Evolutionary conservation across 2,888 invertebrate genomes (phyloP).

Genomic region (Idaea aversata): DNA sequence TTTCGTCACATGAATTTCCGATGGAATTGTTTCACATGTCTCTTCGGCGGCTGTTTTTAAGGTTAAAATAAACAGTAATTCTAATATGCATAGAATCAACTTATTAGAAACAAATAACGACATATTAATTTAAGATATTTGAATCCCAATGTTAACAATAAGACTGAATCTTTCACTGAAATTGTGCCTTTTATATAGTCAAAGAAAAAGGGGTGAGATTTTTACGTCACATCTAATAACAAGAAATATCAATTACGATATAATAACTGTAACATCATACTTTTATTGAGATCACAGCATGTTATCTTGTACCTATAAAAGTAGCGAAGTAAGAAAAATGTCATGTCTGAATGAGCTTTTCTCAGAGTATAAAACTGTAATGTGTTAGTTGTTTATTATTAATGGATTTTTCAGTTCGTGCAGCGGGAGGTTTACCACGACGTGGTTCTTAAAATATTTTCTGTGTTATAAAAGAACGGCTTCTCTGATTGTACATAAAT

Average conservation of each 20-base stretch:
- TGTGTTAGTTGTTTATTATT: not conserved
- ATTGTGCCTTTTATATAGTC: constrained; percentile 18
- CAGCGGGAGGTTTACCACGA: constrained; percentile 28
- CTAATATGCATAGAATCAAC: constrained; percentile 26
- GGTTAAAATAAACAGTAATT: constrained; percentile 31
- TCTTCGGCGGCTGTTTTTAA: constrained; percentile 77
- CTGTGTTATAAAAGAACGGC: constrained; percentile 12
- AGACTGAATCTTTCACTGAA: constrained; percentile 15
- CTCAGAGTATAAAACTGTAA: not conserved
- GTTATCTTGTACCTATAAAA: not conserved
- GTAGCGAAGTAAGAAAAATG: not conserved
- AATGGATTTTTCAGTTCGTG: not conserved
- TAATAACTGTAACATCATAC: not conserved
- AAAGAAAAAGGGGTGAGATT: constrained; percentile 5
- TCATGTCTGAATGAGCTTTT: not conserved
- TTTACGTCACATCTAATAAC: constrained; percentile 4
- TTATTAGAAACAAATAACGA: constrained; percentile 28
- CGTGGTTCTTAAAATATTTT: constrained; percentile 46
- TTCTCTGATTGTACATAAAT: not conserved
- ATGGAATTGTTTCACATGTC: constrained; percentile 91
- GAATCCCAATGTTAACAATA: not conserved
- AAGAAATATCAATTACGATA: not conserved
- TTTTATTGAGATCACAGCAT: not conserved
- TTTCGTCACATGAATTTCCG: constrained; percentile 93
- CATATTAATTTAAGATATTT: constrained; percentile 13